Conservation (phyloP, 2,113 vertebrate species). For the Anhinga anhinga region DNA sequence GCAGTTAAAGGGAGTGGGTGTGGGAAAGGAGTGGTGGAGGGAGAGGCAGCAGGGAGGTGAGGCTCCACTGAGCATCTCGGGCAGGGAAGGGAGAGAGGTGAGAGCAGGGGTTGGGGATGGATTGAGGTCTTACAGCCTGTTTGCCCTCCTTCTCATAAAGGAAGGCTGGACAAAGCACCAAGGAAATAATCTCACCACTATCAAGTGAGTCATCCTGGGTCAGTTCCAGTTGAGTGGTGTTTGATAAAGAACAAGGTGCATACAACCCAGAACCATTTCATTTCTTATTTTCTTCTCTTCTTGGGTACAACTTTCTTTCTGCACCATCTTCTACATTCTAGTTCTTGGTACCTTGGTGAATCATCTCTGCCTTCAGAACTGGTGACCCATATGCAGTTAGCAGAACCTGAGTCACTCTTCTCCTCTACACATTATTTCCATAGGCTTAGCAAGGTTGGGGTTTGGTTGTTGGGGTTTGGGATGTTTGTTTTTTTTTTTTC, state of each 20-base stretch:
- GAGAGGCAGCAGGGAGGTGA: not conserved
- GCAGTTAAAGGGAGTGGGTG: not conserved
- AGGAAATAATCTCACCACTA: not conserved
- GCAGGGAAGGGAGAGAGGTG: not conserved
- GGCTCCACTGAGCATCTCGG: not conserved
- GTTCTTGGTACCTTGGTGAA: slow-evolving; percentile 30
- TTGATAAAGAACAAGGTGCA: not conserved
- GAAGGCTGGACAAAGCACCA: not conserved
- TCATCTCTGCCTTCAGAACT: slow-evolving; percentile 13
- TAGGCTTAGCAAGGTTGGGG: not conserved
- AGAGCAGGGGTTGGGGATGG: not conserved
- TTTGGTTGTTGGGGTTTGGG: slow-evolving; percentile 11
- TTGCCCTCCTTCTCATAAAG: not conserved
- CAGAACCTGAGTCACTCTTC: slow-evolving; percentile 64
- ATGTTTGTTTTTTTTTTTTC: not conserved
- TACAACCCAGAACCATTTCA: not conserved
- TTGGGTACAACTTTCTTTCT: not conserved
- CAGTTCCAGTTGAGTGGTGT: not conserved
- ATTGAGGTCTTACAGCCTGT: not conserved
- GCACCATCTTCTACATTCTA: not conserved
- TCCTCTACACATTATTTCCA: slow-evolving; percentile 38
- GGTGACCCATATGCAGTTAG: not conserved
- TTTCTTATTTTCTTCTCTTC: not conserved
- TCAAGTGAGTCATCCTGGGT: not conserved
- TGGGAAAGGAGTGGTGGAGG: not conserved